Conservation (phyloP, 2,113 vertebrate genomes). For the Strigops habroptila region DNA sequence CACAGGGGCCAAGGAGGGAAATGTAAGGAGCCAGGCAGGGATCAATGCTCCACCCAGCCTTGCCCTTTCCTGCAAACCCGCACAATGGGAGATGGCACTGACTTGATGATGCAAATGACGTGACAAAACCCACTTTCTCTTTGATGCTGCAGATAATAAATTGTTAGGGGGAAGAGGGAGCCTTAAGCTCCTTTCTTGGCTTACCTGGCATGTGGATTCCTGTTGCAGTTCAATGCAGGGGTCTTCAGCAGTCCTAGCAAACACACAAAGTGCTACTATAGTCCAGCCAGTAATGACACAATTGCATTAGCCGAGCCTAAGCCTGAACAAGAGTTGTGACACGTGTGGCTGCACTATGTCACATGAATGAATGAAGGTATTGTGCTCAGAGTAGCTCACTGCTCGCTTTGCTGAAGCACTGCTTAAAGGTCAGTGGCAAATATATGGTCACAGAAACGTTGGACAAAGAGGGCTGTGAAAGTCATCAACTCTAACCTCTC, state of each 20-base stretch:
- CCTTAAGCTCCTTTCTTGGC: not conserved
- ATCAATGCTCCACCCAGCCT: not conserved
- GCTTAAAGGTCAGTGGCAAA: not conserved
- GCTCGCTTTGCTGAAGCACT: not conserved
- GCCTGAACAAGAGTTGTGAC: not conserved
- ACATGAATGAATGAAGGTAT: not conserved
- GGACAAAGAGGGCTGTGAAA: not conserved
- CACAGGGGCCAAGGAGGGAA: accelerated
- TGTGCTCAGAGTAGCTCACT: not conserved
- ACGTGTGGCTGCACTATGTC: not conserved
- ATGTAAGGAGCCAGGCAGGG: not conserved
- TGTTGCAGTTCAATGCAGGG: not conserved
- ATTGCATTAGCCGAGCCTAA: not conserved
- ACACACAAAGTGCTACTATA: not conserved
- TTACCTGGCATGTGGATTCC: not conserved
- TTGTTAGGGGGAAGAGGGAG: not conserved
- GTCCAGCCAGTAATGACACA: not conserved
- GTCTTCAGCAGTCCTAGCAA: not conserved
- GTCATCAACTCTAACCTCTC: not conserved
- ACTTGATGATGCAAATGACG: not conserved
- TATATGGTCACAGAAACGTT: not conserved
- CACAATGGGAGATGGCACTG: not conserved
- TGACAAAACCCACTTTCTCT: not conserved
- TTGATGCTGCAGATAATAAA: not conserved
- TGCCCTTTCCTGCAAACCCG: not conserved